Conservation (phyloP, 2,888 invertebrate genomes). For the Prosopocoilus inquinatus region DNA sequence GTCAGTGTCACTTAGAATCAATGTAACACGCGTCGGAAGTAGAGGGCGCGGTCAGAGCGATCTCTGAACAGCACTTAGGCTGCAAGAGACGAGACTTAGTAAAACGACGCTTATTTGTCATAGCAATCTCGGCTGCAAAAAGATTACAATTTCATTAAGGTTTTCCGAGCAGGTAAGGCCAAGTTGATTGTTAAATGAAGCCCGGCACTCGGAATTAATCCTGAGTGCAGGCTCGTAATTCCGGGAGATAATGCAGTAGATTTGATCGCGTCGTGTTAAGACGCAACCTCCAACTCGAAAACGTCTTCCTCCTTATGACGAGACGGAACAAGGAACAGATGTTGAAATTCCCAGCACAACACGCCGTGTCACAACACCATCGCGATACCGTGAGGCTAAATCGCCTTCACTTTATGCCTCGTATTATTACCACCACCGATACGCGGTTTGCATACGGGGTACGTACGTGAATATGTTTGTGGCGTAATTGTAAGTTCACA, state of each 20-base stretch:
- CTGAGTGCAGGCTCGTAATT: slow-evolving; percentile 29
- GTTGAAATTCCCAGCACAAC: slow-evolving; percentile 24
- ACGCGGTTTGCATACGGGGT: slow-evolving; percentile 36
- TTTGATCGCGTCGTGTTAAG: slow-evolving; percentile 34
- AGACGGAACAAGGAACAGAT: slow-evolving; percentile 25
- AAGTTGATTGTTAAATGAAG: slow-evolving; percentile 24
- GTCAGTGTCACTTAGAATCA: slow-evolving; percentile 35
- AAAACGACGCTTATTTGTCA: slow-evolving; percentile 25
- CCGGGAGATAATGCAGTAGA: slow-evolving; percentile 32
- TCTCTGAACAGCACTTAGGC: slow-evolving; percentile 19
- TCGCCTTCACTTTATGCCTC: slow-evolving; percentile 33
- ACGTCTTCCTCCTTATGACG: slow-evolving; percentile 32
- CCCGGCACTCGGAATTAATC: slow-evolving; percentile 23
- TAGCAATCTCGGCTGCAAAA: slow-evolving; percentile 24
- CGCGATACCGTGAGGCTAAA: slow-evolving; percentile 5
- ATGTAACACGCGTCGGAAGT: slow-evolving; percentile 26
- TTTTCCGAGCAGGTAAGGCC: slow-evolving; percentile 18
- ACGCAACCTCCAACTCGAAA: slow-evolving; percentile 31
- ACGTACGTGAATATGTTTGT: slow-evolving; percentile 34
- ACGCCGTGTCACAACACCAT: slow-evolving; percentile 20
- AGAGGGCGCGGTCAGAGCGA: slow-evolving; percentile 22
- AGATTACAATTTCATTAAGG: slow-evolving; percentile 31
- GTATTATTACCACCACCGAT: slow-evolving; percentile 39
- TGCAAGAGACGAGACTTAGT: slow-evolving; percentile 10
- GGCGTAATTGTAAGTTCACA: slow-evolving; percentile 36